phyloP scores from a whole-genome alignment of 2,797 vertebrate species.

The Apogon talboti region DNA sequence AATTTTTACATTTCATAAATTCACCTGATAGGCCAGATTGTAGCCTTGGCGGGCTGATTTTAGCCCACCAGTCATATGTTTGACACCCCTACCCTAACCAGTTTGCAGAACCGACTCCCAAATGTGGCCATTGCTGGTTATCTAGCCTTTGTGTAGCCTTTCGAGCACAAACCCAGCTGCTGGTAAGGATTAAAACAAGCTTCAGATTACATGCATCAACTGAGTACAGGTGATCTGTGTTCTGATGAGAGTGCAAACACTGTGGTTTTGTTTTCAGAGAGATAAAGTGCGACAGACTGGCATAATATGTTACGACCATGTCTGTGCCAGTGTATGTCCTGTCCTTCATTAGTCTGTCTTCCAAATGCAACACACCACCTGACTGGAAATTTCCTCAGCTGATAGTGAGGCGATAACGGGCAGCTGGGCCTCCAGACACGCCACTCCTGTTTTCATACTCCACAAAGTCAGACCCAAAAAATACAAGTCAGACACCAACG shows the following conservation, averaged over 20 bases:
- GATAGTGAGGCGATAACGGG: constrained; percentile 69
- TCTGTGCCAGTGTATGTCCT: constrained; percentile 64
- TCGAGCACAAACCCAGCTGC: constrained; percentile 15
- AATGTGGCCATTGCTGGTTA: no score
- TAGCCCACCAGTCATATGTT: no score
- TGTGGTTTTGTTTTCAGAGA: constrained; percentile 62
- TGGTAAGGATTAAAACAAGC: constrained; percentile 1
- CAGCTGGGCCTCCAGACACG: constrained; percentile 15
- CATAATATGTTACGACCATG: constrained; percentile 21
- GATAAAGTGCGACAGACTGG: constrained; percentile 47
- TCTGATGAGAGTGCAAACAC: constrained; percentile 10
- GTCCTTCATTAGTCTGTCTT: constrained; percentile 43
- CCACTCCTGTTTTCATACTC: constrained; percentile 31
- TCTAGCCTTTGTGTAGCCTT: neutral
- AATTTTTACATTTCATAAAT: no score
- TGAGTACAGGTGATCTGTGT: constrained; percentile 41
- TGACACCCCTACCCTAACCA: no score
- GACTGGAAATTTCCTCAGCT: constrained; percentile 71
- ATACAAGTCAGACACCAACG: constrained; percentile 8
- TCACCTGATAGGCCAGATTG: no score
- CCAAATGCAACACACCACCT: constrained; percentile 61
- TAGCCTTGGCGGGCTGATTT: no score
- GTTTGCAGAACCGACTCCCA: no score
- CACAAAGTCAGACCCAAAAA: constrained; percentile 22
- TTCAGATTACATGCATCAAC: neutral